Conservation (phyloP, 2,113 vertebrate species). For the Saccopteryx leptura region DNA sequence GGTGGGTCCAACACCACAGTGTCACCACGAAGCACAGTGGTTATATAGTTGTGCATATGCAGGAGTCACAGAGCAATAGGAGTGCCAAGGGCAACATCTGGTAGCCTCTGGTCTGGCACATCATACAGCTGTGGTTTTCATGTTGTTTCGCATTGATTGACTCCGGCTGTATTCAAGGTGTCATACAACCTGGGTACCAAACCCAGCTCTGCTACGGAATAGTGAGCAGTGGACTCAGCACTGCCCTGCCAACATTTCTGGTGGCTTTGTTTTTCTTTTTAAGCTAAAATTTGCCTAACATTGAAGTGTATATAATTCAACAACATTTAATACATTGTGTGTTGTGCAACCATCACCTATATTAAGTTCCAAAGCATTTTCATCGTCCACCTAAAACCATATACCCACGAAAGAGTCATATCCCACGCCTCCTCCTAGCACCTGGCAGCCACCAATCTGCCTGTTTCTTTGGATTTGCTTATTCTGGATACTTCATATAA, state of each 20-base stretch:
- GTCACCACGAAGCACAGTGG: background rate
- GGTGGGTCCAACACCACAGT: accelerated
- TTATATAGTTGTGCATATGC: background rate
- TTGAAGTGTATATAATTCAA: background rate
- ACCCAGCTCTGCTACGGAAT: background rate
- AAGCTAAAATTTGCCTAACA: background rate
- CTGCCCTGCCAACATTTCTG: background rate
- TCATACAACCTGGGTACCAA: background rate
- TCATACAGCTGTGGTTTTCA: background rate
- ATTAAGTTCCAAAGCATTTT: background rate
- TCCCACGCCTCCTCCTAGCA: too few relatives aligned
- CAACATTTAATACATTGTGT: too few relatives aligned
- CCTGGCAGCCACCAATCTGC: background rate
- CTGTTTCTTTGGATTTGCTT: background rate
- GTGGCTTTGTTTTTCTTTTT: background rate
- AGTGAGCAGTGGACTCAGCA: background rate
- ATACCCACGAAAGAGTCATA: background rate
- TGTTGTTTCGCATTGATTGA: background rate
- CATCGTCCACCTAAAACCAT: background rate
- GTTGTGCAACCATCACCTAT: background rate
- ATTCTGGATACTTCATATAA: background rate
- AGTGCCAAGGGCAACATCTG: background rate
- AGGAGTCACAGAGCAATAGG: background rate
- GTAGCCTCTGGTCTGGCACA: background rate
- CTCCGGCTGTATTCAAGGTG: accelerated